Evolutionary conservation across 2,113 vertebrate species (phyloP), one percentile per base, ranked within the genome.

Genomic region (Montifringilla adamsi): DNA sequence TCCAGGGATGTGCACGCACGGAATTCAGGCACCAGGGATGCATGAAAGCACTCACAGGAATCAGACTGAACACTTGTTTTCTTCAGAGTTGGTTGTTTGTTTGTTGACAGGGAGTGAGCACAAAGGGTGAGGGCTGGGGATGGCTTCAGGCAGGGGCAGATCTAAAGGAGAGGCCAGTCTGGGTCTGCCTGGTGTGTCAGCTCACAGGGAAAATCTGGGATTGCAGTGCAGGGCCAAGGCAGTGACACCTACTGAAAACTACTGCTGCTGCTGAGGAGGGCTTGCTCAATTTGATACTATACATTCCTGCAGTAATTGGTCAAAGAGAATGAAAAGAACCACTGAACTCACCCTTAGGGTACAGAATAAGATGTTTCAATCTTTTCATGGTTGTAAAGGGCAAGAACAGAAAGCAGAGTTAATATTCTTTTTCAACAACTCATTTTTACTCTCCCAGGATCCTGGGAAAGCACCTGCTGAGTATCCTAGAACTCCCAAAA

Each of bases 1-100:
- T 4, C 5, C 28, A 15, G 50, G 5, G 5, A 9, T 30, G 3
- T 5, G 13, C 27, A 7, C 9, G 7, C 1, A 1, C 2, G 1
- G n/a, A 35, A 52, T 24, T 39, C 28, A 20, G 64, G 7, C 28
- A 2, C 12, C 15, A 15, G 37, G 17, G 44, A 9, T 20, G 14
- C 64, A 8, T 4, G 23, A 15, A 13, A 52, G 41, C 15, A 12
- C 31, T 35, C 11, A 1, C 18, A 72, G 59, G 47, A 69, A 77
- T n/a, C 30, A 5, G 12, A 6, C 33, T 63, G 66, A 17, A n/a
- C 67, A 44, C 28, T 60, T 56, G 60, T 30, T 79, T 84, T 44
- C 66, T 72, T 81, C 43, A 7, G 83, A 62, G 27, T 6, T 53
- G 33, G 17, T 17, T 73, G 44, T 12, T 68, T 78, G 33, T 28